A percentile compares a stretch with the other conserved stretches of the same genome.
Conservation (phyloP, 2,797 vertebrate genomes). For the Peromyscus aztecus region DNA sequence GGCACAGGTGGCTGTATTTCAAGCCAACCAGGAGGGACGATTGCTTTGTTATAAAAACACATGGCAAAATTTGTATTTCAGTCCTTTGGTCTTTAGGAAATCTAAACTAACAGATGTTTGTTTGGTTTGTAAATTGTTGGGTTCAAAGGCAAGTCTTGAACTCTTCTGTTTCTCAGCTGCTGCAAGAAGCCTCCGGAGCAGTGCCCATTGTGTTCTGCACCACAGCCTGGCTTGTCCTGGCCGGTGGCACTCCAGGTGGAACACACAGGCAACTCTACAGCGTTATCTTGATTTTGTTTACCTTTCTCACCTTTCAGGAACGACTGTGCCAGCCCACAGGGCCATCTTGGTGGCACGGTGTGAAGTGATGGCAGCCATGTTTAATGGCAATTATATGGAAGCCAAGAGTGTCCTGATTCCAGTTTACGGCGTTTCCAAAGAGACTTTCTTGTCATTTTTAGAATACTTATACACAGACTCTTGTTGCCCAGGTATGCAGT, state of each 20-base stretch:
- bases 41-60: slow-evolving; percentile 45
- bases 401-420: slow-evolving; percentile 95
- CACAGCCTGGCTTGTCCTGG: background rate
- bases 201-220: background rate
- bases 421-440: slow-evolving; percentile 97
- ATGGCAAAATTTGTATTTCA: slow-evolving; percentile 40
- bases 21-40: background rate
- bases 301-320: slow-evolving; percentile 86
- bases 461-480: slow-evolving; percentile 98
- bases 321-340: slow-evolving; percentile 95
- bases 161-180: slow-evolving; percentile 7
- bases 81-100: slow-evolving; percentile 41
- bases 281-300: background rate
- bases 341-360: slow-evolving; percentile 97
- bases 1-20: background rate
- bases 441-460: slow-evolving; percentile 97
- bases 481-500: slow-evolving; percentile 95
- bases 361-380: slow-evolving; percentile 99
- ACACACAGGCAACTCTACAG: background rate
- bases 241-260: background rate
- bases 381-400: slow-evolving; percentile 97
- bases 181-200: background rate
- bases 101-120: background rate
- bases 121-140: background rate
- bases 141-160: slow-evolving; percentile 1